These are phyloP conservation scores for Apoda limacodes DNA, from an alignment of 2,888 invertebrate genomes.

Conservation along the genomic window DNA sequence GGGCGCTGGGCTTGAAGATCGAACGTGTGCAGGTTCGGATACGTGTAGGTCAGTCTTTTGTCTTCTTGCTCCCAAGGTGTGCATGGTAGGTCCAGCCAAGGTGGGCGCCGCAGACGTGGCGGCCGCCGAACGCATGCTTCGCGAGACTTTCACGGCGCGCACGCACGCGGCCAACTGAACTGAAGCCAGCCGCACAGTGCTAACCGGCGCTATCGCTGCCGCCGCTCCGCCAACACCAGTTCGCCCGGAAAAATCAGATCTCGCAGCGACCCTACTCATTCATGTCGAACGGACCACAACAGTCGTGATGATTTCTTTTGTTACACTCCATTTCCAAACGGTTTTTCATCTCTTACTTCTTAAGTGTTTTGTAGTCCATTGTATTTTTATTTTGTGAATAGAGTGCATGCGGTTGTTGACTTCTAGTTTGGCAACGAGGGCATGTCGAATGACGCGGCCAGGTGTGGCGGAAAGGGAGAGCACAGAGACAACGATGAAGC, in stretches of 20 bases:
- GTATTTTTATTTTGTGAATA: too few species aligned
- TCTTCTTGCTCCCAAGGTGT: conserved; percentile 64
- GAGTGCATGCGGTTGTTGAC: too few species aligned
- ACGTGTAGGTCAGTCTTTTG: conserved; percentile 67
- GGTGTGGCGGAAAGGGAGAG: conserved; percentile 48
- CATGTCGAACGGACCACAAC: conserved; percentile 55
- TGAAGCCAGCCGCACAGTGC: conserved; percentile 27
- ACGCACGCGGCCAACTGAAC: conserved; percentile 61
- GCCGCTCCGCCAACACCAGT: conserved; percentile 40
- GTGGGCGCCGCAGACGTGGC: conserved; percentile 28
- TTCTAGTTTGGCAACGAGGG: conserved; percentile 31
- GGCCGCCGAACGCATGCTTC: conserved; percentile 50
- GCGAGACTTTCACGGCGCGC: conserved; percentile 62
- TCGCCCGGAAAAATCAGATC: conserved; percentile 59
- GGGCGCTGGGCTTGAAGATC: conserved; percentile 57
- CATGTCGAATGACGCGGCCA: conserved; percentile 41
- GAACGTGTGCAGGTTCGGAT: conserved; percentile 44
- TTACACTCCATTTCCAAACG: conserved; percentile 52
- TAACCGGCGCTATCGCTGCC: conserved; percentile 38
- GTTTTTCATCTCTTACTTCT: conserved; percentile 26
- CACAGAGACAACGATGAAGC: too few species aligned
- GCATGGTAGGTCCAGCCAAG: conserved; percentile 22
- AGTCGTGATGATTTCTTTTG: conserved; percentile 52
- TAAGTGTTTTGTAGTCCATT: too few species aligned
- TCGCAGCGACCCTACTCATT: conserved; percentile 61